Base-by-base conservation (phyloP, 1,140 invertebrate genomes). In the Trichonephila clavata region DNA sequence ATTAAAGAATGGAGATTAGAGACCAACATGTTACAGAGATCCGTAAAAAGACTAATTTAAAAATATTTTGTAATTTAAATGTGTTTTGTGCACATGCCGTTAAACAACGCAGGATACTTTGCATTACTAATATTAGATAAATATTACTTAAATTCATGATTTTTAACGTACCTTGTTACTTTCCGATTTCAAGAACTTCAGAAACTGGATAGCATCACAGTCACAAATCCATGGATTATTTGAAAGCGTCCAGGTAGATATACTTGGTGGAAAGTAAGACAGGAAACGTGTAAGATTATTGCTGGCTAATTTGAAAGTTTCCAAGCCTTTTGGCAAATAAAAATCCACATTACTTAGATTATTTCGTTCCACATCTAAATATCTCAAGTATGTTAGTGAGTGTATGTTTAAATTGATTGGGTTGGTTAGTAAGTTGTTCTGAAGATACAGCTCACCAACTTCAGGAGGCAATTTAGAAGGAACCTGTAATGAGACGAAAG, bases 181-280 rank as follows among this genome's bases (percentile, higher is more conserved):
- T 43, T 92, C 24, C 2, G 27, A 20, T 21, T 13, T 63, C n/a
- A 92, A 13, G 43, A 68, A 92, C 16, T 84, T 84, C 60, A 32
- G 18, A 39, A 92, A 92, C 20, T 50, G 80, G 14, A 92, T n/a
- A 24, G 90, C 65, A 6, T 86, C 80, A 21, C 80, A 92, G 61
- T 92, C 90, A 27, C 90, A 92, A 1, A 59, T 92, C 90, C 90
- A 92, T n/a, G 90, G 90, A 21, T 92, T 92, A 0, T n/a, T 81
- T 5, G 90, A 92, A n/a, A 92, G 43, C 8, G 90, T 68, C 32
- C 81, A 92, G 4, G 60, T 65, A 3, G 18, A 13, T 14, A 65
- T 84, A 16, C 6, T 57, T n/a, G 27, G 16, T 0, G 81, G 80
- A 27, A 32, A 59, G 24, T 63, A 65, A 16, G 21, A 27, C 24